Conservation (phyloP, 2,797 vertebrate genomes). For the Aldrovandia affinis region DNA sequence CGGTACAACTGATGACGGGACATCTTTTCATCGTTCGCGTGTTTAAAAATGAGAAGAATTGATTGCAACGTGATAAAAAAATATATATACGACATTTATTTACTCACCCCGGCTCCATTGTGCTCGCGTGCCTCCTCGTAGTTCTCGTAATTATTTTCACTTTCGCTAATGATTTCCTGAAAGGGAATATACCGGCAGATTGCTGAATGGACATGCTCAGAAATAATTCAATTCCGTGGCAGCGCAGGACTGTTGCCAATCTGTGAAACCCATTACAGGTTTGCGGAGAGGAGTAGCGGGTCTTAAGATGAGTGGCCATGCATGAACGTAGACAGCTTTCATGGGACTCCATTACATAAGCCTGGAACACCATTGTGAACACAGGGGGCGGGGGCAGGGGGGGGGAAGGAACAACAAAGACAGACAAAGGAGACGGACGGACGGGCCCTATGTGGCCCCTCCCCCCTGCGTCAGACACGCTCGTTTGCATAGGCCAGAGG, state of each 20-base stretch:
- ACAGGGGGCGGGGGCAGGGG: too few relatives aligned
- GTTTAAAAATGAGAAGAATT: neutral
- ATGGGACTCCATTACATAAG: neutral
- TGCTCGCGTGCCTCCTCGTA: neutral
- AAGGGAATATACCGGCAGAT: neutral
- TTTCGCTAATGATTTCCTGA: neutral
- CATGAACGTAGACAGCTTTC: neutral
- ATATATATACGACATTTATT: too few relatives aligned
- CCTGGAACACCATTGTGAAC: neutral
- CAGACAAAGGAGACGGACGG: constrained; percentile 28
- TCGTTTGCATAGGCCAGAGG: constrained; percentile 59
- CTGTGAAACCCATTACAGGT: neutral
- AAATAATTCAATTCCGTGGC: neutral
- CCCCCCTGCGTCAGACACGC: constrained; percentile 55
- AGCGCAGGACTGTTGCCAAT: neutral
- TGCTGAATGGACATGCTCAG: neutral
- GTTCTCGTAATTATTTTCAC: neutral
- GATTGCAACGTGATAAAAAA: neutral
- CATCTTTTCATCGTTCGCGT: neutral
- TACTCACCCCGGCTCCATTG: neutral
- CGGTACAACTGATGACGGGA: neutral
- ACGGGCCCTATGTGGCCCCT: constrained; percentile 26
- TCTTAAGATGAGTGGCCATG: neutral
- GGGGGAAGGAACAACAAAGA: neutral
- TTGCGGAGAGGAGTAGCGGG: neutral